Conservation (phyloP, 2,888 invertebrate species). For the Amitus sp. region DNA sequence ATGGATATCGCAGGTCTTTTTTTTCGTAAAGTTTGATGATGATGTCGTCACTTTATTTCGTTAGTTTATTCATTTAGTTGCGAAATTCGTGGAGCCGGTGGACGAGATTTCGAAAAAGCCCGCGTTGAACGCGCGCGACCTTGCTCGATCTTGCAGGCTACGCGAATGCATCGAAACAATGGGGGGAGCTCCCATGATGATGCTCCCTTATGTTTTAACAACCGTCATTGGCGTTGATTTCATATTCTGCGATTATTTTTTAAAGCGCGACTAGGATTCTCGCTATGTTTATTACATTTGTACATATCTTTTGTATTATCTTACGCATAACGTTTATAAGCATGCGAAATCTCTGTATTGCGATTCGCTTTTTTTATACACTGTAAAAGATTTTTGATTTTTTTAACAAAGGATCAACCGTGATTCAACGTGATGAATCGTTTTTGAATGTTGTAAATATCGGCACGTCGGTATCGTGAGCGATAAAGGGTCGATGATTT, state of each 20-base stretch:
- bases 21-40: background rate
- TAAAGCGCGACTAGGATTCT: slow-evolving; percentile 5
- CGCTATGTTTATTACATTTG: slow-evolving; percentile 2
- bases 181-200: too few species aligned
- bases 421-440: too few species aligned
- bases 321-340: background rate
- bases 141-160: too few species aligned
- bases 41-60: background rate
- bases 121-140: too few species aligned
- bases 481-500: background rate
- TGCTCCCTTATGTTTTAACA: too few species aligned
- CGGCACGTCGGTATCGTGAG: background rate
- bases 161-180: too few species aligned
- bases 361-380: background rate
- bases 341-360: slow-evolving; percentile 4
- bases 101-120: too few species aligned
- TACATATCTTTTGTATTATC: slow-evolving; percentile 4
- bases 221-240: background rate
- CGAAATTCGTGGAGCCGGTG: too few species aligned
- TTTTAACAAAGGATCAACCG: background rate
- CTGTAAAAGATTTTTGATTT: background rate
- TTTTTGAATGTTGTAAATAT: background rate
- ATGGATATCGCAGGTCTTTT: background rate
- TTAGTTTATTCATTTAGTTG: too few species aligned
- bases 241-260: background rate